Base-by-base conservation (phyloP, 1,140 invertebrate genomes). In the Magallana angulata region DNA sequence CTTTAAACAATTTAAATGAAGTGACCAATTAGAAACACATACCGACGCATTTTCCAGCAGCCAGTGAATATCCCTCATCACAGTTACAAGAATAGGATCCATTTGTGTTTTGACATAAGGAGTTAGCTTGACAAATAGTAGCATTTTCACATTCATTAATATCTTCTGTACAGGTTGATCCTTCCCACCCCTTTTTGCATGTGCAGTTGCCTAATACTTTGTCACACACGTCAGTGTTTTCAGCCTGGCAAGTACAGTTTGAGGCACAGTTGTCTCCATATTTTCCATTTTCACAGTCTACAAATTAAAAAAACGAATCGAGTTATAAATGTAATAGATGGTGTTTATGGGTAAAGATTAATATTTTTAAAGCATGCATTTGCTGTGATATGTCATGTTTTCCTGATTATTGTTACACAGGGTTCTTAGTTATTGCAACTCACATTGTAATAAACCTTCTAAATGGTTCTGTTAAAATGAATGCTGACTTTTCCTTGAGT, bases 31-130 rank as follows among this genome's bases (percentile, higher is more conserved):
- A 48, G 5, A 48, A 48, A 2, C 1, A 76, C 68, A 76, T 76
- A 76, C 68, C 68, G 4, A 76, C 24, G 14, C 68, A 76, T 30
- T 76, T 7, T 76, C 24, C 68, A 36, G 11, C 24, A 24, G 9
- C 24, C 9, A 76, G 11, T 4, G 68, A 18, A 36, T 76, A 76
- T 30, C 68, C 68, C 1, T 24, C 24, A 76, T 76, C 14, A 30
- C 91, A 91, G 0, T 14, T 24, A 86, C 90, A 91, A 11, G 76
- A 14, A 62, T 88, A 91, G 2, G 82, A 68, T 12, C 91, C 90
- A 5, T 59, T 18, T 16, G 56, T 85, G 30, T 91, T 86, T 11
- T n/a, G n/a, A 80, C 89, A 91, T 2, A 14, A 14, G 0, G 82
- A 86, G 8, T 87, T 85, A 16, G 30, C 18, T 48, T 48, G 1